These are phyloP conservation scores for Heterohyrax brucei DNA, from an alignment of 2,797 vertebrate genomes.

Conservation along the genomic window DNA sequence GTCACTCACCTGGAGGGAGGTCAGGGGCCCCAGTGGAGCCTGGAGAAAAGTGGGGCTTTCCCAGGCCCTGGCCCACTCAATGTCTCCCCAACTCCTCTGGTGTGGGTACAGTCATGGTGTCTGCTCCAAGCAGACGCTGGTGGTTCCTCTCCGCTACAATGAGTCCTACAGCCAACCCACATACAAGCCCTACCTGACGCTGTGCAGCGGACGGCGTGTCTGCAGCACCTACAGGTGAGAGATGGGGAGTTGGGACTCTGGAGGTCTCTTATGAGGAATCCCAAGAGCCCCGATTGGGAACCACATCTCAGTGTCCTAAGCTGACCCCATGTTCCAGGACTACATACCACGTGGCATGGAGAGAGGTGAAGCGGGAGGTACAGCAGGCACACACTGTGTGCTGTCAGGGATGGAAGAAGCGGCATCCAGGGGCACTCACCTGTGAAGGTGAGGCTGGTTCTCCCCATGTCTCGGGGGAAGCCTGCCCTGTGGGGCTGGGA, in stretches of 20 bases:
- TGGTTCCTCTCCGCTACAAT: slow-evolving; percentile 88
- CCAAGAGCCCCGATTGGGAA: neutral
- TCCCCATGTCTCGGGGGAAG: neutral
- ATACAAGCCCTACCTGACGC: slow-evolving; percentile 88
- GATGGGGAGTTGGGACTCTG: neutral
- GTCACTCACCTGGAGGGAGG: neutral
- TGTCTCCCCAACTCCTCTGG: neutral
- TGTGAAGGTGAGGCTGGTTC: slow-evolving; percentile 84
- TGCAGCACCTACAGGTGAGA: slow-evolving; percentile 90
- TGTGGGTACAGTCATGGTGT: slow-evolving; percentile 82
- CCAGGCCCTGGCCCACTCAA: neutral
- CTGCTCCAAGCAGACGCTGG: slow-evolving; percentile 85
- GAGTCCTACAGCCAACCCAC: slow-evolving; percentile 88
- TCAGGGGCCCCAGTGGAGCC: slow-evolving; percentile 2
- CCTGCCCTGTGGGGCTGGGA: accelerated
- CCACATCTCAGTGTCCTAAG: neutral
- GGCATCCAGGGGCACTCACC: slow-evolving; percentile 84
- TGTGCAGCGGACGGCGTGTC: slow-evolving; percentile 84
- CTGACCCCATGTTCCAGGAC: slow-evolving; percentile 82
- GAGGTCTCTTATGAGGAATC: neutral
- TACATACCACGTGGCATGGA: slow-evolving; percentile 82
- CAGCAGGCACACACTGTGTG: slow-evolving; percentile 83
- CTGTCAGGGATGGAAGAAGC: slow-evolving; percentile 90
- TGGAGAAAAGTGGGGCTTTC: neutral
- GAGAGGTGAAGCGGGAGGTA: slow-evolving; percentile 87